Evolutionary conservation across 2,797 vertebrate genomes (phyloP), one percentile per base, ranked within the genome.

Genomic region (Schizopygopsis pylzovi): DNA sequence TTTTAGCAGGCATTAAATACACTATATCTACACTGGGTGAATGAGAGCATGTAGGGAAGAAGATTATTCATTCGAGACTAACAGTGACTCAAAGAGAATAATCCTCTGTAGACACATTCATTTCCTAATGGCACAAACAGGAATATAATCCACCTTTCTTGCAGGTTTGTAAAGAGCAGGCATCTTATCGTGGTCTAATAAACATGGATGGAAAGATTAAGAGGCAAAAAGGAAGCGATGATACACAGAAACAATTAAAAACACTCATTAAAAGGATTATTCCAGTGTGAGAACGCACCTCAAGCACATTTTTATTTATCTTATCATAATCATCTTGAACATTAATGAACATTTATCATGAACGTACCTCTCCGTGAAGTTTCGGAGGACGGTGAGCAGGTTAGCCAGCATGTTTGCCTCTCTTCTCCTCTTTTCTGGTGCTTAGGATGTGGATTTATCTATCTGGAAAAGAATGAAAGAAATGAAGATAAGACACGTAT

Each of bases 361-460:
- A 65, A 82, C 56, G 4, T 45, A 85, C 87, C 87, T 88, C 75
- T 88, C 83, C 0, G 84, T 85, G 75, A 88, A 88, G 67, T 82
- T 82, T 68, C 12, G 84, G 45, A 85, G 80, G 37, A 79, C 43
- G 16, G 37, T 73, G 37, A 85, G 76, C 59, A 85, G 79, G 75
- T 85, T 85, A 22, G 83, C 56, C 37, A 88, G 39, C 87, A 88
- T 88, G 6, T 75, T 82, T 47, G 11, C 9, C 1, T 10, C 15
- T 12, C 7, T 59, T 56, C 28, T 25, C 1, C n/a, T 20, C 2
- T 71, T 77, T 63, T 45, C 49, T 20, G 6, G n/a, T n/a, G 4
- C 45, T 68, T 37, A 25, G 13, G 7, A 16, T 20, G 8, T 25
- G 3, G 2, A n/a, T 43, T 80, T 15, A 13, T 65, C 22, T 65